Conservation (phyloP, 2,113 vertebrate genomes). For the Alouatta palliata region DNA sequence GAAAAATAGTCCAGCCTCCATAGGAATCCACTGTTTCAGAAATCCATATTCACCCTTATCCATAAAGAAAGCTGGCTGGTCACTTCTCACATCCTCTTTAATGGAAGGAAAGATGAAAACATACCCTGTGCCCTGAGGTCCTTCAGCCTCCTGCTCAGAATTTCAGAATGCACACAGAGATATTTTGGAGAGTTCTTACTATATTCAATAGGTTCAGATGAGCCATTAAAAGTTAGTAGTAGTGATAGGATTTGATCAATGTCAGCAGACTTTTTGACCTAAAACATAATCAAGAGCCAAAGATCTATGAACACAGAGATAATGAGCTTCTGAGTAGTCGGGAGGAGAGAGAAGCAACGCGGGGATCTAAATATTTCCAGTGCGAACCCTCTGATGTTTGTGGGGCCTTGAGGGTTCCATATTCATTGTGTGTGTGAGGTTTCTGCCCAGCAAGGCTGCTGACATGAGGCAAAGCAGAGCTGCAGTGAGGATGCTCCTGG, state of each 20-base stretch:
- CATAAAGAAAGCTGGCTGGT: neutral
- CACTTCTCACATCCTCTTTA: neutral
- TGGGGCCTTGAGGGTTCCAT: neutral
- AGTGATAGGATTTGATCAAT: neutral
- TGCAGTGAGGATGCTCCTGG: fast-evolving
- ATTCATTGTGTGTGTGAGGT: neutral
- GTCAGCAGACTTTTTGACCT: neutral
- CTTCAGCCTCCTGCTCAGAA: neutral
- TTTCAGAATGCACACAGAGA: neutral
- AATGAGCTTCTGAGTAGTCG: neutral
- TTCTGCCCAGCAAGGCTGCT: neutral
- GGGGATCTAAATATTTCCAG: neutral
- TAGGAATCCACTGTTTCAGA: neutral
- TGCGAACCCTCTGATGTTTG: neutral
- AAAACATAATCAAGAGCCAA: neutral
- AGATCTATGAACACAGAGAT: neutral
- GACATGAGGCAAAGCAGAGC: fast-evolving
- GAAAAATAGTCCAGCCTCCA: neutral
- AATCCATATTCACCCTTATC: neutral
- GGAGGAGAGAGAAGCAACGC: neutral
- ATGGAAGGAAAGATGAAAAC: neutral
- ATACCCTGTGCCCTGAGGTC: neutral
- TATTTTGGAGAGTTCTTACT: neutral
- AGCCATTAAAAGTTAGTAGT: neutral
- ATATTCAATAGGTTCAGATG: neutral